These are phyloP conservation scores for Drosophila lini DNA, from an alignment of 1,140 invertebrate species.

Conservation along the genomic window DNA sequence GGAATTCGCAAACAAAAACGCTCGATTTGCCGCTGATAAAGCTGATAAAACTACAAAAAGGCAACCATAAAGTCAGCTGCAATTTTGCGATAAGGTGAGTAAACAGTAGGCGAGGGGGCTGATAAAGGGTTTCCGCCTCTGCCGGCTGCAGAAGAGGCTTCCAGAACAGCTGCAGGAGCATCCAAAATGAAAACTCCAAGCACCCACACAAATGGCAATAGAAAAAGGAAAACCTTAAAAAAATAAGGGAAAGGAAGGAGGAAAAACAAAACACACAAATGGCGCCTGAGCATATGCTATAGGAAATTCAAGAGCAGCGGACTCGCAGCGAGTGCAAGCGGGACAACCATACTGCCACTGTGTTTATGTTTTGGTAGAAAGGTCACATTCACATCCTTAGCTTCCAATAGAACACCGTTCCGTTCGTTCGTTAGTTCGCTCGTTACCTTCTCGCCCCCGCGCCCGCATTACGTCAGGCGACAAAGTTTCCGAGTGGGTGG, in stretches of 20 bases:
- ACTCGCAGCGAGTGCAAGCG: conserved; percentile 19
- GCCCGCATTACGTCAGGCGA: conserved; percentile 35
- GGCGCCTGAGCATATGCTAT: conserved; percentile 79
- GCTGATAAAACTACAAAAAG: conserved; percentile 29
- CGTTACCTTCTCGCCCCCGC: neutral
- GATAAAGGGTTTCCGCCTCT: conserved; percentile 2
- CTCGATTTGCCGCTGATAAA: conserved; percentile 63
- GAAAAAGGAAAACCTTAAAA: neutral
- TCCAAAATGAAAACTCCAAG: neutral
- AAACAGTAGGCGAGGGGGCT: conserved; percentile 33
- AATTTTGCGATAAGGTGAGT: conserved; percentile 78
- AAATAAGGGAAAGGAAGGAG: conserved; percentile 8
- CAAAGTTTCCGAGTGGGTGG: conserved; percentile 13
- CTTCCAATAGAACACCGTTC: conserved; percentile 28
- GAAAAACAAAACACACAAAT: conserved; percentile 41
- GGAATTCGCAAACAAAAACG: conserved; percentile 35
- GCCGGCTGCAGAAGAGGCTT: conserved; percentile 27
- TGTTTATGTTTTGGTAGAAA: conserved; percentile 79
- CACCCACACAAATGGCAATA: conserved; percentile 2
- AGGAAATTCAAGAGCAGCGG: conserved; percentile 36
- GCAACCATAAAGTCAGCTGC: conserved; percentile 61
- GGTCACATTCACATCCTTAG: conserved; percentile 48
- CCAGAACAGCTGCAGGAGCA: conserved; percentile 67
- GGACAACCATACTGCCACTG: conserved; percentile 35
- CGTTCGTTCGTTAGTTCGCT: conserved; percentile 2